These are phyloP conservation scores for Cossypha caffra DNA, from an alignment of 2,797 vertebrate genomes.

Conservation along the genomic window DNA sequence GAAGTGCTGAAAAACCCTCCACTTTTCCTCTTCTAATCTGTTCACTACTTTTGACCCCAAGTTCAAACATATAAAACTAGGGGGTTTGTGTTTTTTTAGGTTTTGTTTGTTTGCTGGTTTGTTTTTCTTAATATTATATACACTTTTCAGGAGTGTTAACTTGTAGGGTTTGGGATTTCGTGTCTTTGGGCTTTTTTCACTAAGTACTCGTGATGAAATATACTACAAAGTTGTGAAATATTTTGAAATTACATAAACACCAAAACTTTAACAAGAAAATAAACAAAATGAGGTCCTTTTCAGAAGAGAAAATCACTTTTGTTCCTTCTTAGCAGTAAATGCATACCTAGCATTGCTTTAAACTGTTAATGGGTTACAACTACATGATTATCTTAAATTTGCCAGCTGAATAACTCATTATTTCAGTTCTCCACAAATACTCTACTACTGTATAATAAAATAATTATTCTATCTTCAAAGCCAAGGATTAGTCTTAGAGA, in stretches of 20 bases:
- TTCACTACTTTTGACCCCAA: background rate
- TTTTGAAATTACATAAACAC: background rate
- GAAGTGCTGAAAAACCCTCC: background rate
- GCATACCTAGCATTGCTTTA: background rate
- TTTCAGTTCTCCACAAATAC: background rate
- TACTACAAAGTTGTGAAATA: background rate
- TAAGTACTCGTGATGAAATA: background rate
- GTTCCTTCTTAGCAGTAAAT: background rate
- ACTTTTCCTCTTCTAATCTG: background rate
- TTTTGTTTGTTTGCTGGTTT: background rate
- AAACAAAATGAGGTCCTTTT: background rate
- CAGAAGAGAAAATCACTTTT: background rate
- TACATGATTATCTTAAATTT: background rate
- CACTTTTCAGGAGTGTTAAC: background rate
- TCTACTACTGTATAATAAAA: background rate
- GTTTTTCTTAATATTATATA: background rate
- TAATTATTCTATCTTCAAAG: background rate
- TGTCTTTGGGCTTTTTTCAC: fast-evolving
- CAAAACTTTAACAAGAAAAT: background rate
- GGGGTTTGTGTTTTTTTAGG: fast-evolving
- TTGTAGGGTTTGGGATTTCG: fast-evolving
- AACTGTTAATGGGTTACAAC: background rate
- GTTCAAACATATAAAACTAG: background rate
- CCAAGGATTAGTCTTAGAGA: background rate
- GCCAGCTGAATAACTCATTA: background rate